These are phyloP conservation scores for Cyclina sinensis DNA, from an alignment of 1,140 invertebrate genomes.

Conservation along the genomic window DNA sequence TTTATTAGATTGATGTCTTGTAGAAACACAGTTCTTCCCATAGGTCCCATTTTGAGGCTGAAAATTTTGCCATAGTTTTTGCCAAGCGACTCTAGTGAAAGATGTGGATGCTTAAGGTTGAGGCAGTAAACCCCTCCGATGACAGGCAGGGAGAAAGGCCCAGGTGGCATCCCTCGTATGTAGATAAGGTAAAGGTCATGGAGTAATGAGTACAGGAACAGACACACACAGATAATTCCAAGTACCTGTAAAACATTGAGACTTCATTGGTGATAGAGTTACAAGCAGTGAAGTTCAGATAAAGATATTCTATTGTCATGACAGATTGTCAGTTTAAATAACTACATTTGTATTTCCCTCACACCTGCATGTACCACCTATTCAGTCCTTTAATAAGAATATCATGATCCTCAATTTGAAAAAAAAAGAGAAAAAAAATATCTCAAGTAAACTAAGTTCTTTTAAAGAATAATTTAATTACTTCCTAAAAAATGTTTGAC, in stretches of 20 bases:
- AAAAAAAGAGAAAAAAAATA: too few relatives aligned
- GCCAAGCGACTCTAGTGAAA: constrained; percentile 12
- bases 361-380: too few relatives aligned
- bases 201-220: constrained; percentile 26
- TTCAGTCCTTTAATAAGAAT: too few relatives aligned
- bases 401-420: too few relatives aligned
- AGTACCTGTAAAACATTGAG: constrained; percentile 22
- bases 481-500: too few relatives aligned
- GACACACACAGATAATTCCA: neutral
- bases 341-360: too few relatives aligned
- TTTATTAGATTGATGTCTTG: constrained; percentile 46
- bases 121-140: constrained; percentile 57
- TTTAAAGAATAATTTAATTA: too few relatives aligned
- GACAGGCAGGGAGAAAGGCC: constrained; percentile 58
- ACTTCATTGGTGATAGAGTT: too few relatives aligned
- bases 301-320: too few relatives aligned
- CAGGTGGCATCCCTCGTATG: constrained; percentile 20
- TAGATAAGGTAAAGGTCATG: constrained; percentile 58
- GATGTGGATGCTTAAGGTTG: neutral
- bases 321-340: too few relatives aligned
- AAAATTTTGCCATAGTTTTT: constrained; percentile 61
- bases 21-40: constrained; percentile 52
- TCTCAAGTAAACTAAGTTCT: too few relatives aligned
- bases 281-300: too few relatives aligned
- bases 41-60: constrained; percentile 42